These are phyloP conservation scores for Alethe diademata DNA, from an alignment of 2,113 vertebrate species.

Conservation along the genomic window DNA sequence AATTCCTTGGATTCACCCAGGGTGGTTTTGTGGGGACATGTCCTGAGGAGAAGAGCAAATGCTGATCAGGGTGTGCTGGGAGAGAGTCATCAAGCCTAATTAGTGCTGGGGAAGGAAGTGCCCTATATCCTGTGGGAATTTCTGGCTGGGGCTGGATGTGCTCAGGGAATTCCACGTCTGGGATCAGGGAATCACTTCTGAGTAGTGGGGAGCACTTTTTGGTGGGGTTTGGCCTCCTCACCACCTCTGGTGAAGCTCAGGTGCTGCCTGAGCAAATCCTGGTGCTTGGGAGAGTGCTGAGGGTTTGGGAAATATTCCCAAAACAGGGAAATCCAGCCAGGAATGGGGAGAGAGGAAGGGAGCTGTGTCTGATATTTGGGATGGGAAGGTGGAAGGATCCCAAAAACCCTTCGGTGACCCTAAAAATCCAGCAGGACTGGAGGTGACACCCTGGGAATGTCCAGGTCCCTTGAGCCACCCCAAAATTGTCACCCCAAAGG, in stretches of 20 bases:
- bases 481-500: background rate
- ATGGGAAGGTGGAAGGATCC: background rate
- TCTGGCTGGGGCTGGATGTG: background rate
- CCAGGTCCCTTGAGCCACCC: background rate
- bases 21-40: background rate
- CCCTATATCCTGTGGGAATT: background rate
- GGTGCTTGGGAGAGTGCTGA: background rate
- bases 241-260: background rate
- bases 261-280: background rate
- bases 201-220: fast-evolving
- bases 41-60: background rate
- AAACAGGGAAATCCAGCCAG: background rate
- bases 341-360: too few species aligned
- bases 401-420: background rate
- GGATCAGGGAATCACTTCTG: fast-evolving
- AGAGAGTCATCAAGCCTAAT: background rate
- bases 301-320: background rate
- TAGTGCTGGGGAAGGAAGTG: background rate
- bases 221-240: background rate
- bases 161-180: background rate
- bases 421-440: fast-evolving
- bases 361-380: background rate
- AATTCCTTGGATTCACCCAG: background rate
- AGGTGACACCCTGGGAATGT: background rate
- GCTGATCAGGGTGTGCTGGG: background rate